These are phyloP conservation scores for Cichladusa arquata DNA, from an alignment of 2,113 vertebrate species.

Conservation along the genomic window DNA sequence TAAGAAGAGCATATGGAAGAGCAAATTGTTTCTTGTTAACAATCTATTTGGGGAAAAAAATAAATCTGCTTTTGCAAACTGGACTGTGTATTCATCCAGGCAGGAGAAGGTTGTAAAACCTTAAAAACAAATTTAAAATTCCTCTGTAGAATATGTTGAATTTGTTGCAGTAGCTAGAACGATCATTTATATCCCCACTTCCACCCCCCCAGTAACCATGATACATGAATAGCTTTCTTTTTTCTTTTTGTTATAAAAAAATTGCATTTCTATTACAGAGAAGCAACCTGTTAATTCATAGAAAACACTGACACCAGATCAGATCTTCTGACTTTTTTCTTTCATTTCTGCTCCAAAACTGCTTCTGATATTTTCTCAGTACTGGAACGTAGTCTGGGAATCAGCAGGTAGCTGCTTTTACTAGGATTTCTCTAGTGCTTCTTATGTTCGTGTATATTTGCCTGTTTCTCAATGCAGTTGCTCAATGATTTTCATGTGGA, in stretches of 20 bases:
- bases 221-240: not conserved
- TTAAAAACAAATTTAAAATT: not conserved
- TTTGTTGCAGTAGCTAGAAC: not conserved
- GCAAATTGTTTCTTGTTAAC: not conserved
- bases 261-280: not conserved
- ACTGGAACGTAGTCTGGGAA: not conserved
- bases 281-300: not conserved
- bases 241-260: not conserved
- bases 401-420: not conserved
- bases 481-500: not conserved
- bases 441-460: not conserved
- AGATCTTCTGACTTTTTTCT: not conserved
- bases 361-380: not conserved
- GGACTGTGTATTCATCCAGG: not conserved
- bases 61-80: not conserved
- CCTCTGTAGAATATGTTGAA: not conserved
- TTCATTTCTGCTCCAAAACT: not conserved
- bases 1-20: not conserved
- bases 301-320: not conserved
- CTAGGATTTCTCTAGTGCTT: not conserved
- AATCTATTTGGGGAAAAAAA: not conserved
- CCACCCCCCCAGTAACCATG: not conserved
- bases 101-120: not conserved
- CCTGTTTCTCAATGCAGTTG: not conserved
- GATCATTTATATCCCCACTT: not conserved